Base-by-base conservation (phyloP, 1,140 invertebrate species). In the Sitodiplosis mosellana region DNA sequence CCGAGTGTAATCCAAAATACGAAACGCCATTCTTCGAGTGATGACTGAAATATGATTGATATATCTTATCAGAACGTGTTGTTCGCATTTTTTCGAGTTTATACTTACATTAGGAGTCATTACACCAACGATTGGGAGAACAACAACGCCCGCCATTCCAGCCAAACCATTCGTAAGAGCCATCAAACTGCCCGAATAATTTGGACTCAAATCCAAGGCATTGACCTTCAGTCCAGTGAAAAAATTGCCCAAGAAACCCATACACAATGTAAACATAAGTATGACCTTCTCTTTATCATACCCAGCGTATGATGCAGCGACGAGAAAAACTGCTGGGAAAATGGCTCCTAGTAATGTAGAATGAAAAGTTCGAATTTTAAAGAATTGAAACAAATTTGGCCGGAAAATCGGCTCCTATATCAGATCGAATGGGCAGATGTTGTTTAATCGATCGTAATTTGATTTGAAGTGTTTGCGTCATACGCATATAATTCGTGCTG, bases 81-180 rank as follows among this genome's bases (percentile, higher is more conserved):
- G n/a, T n/a, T n/a, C n/a, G n/a, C n/a, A n/a, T n/a, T n/a, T n/a
- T n/a, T n/a, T n/a, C n/a, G n/a, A n/a, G n/a, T n/a, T n/a, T 70
- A 74, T 66, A 80, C 78, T 62, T 83, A 70, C 55, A 27, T 27
- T 10, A 27, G 74, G 73, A 41, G 82, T 85, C 50, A 90, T 68
- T 6, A 78, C 68, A 45, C 84, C 83, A 33, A 85, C 80, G 15
- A 88, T 65, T 57, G 76, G 78, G 0, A 87, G 87, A 15, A 78
- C 78, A 1, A 88, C 63, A 46, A 89, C 86, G 8, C 82, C 86
- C 41, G 83, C 78, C 2, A 87, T 69, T 0, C 83, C 82, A 3
- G 83, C 86, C 48, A 86, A 77, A 1, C 83, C 83, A 60, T 90
- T 89, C 0, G 85, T 81, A 33, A 90, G 71, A 1, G 84, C 86